Conservation (phyloP, 2,113 vertebrate genomes). For the Protobothrops flavoviridis region DNA sequence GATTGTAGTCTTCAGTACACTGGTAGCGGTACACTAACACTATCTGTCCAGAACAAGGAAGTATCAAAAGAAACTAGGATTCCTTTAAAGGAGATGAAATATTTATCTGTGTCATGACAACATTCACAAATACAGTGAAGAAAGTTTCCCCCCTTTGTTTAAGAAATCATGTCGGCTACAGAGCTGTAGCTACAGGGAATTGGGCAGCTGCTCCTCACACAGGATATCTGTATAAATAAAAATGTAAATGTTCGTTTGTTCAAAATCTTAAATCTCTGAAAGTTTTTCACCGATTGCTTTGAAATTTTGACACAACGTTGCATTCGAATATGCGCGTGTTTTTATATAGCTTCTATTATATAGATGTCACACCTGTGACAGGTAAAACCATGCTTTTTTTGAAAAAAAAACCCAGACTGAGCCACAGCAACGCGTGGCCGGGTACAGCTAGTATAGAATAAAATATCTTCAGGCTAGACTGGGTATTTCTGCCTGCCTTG, state of each 20-base stretch:
- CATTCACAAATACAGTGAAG: conserved; percentile 27
- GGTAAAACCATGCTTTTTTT: too few relatives aligned
- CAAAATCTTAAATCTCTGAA: too few relatives aligned
- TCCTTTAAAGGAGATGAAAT: conserved; percentile 45
- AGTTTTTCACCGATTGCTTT: too few relatives aligned
- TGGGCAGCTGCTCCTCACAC: not conserved
- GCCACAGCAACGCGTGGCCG: too few relatives aligned
- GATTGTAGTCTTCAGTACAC: not conserved
- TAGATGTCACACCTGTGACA: too few relatives aligned
- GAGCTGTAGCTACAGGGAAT: conserved; percentile 24
- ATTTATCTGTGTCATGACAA: conserved; percentile 47
- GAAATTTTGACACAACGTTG: too few relatives aligned
- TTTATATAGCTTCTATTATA: too few relatives aligned
- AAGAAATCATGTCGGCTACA: conserved; percentile 16
- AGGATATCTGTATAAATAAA: too few relatives aligned
- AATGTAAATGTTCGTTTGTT: too few relatives aligned
- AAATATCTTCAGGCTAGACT: not conserved
- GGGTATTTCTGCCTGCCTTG: not conserved
- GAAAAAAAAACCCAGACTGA: too few relatives aligned
- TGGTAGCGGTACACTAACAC: not conserved
- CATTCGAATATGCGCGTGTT: too few relatives aligned
- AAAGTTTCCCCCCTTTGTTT: not conserved
- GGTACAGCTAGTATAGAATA: too few relatives aligned
- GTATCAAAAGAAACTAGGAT: not conserved
- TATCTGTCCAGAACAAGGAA: not conserved